Percentiles rank a stretch among this genome's conserved stretches.
Evolutionary conservation across 2,888 invertebrate genomes (phyloP).

Genomic region (Theretra japonica): DNA sequence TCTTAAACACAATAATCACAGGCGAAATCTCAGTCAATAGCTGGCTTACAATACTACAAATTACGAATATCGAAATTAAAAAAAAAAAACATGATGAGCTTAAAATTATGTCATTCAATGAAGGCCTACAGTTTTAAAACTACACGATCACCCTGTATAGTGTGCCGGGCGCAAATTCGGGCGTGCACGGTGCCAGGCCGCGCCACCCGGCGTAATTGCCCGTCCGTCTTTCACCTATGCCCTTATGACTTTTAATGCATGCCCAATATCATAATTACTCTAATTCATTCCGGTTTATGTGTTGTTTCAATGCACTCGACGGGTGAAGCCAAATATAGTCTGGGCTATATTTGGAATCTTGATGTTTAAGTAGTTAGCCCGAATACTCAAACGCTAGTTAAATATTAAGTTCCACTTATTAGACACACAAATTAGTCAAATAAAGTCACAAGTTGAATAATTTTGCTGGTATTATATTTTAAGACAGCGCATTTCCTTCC

Average conservation of each 20-base stretch:
- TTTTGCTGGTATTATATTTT: too few relatives aligned
- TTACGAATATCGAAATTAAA: conserved; percentile 33
- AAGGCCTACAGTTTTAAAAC: too few relatives aligned
- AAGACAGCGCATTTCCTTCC: too few relatives aligned
- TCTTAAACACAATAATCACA: too few relatives aligned
- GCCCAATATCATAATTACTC: conserved; percentile 24
- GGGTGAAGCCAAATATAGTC: not conserved
- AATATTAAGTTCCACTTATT: too few relatives aligned
- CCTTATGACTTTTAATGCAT: conserved; percentile 53
- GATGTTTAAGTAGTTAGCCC: too few relatives aligned
- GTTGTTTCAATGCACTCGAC: too few relatives aligned
- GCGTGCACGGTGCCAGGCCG: conserved; percentile 74
- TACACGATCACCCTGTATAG: conserved; percentile 54
- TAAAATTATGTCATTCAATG: too few relatives aligned
- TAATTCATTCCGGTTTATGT: not conserved
- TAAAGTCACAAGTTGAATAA: too few relatives aligned
- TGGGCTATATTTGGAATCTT: not conserved
- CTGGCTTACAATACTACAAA: not conserved
- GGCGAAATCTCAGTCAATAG: too few relatives aligned
- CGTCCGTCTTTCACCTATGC: conserved; percentile 70
- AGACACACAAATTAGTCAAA: too few relatives aligned
- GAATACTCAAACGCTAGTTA: too few relatives aligned
- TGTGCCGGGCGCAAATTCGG: conserved; percentile 75
- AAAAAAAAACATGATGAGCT: conserved; percentile 36
- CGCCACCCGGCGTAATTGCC: conserved; percentile 77